A percentile compares a stretch with the other conserved stretches of the same genome.
Evolutionary conservation across 2,888 invertebrate genomes (phyloP).

Genomic region (Volucella zonaria): DNA sequence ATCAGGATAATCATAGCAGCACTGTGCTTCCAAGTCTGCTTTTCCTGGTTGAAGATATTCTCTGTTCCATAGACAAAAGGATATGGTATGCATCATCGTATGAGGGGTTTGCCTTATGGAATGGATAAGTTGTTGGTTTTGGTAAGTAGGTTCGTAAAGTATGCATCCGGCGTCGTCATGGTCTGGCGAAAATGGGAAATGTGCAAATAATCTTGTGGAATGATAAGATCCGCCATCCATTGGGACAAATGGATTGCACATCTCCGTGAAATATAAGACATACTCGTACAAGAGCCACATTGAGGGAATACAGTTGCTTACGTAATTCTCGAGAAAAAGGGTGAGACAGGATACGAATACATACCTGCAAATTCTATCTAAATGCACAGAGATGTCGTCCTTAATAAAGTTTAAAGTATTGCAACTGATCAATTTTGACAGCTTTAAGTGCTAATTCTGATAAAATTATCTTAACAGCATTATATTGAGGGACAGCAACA

Average conservation of each 20-base stretch:
- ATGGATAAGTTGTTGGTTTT: not conserved
- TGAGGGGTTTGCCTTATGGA: not conserved
- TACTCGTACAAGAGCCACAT: constrained; percentile 3
- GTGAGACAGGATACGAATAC: not conserved
- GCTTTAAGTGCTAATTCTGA: too few species aligned
- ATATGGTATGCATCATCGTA: too few species aligned
- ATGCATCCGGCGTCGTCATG: constrained; percentile 35
- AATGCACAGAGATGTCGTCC: constrained; percentile 6
- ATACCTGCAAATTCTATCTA: constrained; percentile 15
- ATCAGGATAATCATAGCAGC: constrained; percentile 21
- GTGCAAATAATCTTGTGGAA: constrained; percentile 67
- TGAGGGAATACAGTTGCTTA: constrained; percentile 45
- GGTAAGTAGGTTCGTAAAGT: not conserved
- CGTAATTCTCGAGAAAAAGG: not conserved
- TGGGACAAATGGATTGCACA: constrained; percentile 25
- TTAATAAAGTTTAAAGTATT: not conserved
- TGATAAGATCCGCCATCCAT: constrained; percentile 53
- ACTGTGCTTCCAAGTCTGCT: constrained; percentile 6
- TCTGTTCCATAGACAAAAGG: too few species aligned
- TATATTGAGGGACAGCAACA: too few species aligned
- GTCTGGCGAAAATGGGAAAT: constrained; percentile 46
- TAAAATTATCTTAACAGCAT: too few species aligned
- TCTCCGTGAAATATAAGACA: constrained; percentile 14
- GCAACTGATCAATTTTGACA: too few species aligned
- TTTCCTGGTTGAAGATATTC: not conserved